Evolutionary conservation across 1,140 invertebrate genomes (phyloP).

Genomic region (Epicauta chinensis): DNA sequence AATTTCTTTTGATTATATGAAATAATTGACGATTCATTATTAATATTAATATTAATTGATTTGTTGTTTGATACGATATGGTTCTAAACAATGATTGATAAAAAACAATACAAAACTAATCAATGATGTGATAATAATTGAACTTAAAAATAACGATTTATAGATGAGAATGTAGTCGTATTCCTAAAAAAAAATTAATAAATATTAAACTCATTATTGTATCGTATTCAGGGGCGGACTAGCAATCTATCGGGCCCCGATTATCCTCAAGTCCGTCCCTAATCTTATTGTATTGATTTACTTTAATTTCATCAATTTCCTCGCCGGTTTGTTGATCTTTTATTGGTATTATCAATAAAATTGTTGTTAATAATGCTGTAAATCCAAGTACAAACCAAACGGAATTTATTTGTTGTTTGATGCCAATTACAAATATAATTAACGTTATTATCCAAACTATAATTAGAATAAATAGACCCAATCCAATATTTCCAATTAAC

Average conservation of each 20-base stretch:
- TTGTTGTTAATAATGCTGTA: slow-evolving; percentile 46
- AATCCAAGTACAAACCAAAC: slow-evolving; percentile 45
- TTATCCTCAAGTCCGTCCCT: too few relatives aligned
- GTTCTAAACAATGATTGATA: slow-evolving; percentile 47
- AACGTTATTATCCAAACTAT: slow-evolving; percentile 49
- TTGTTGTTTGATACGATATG: slow-evolving; percentile 40
- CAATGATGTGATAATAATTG: slow-evolving; percentile 46
- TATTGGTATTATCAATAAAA: slow-evolving; percentile 49
- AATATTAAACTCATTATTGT: too few relatives aligned
- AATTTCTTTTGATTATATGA: slow-evolving; percentile 26
- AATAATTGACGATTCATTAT: neutral
- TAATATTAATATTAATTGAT: slow-evolving; percentile 14
- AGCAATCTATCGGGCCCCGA: too few relatives aligned
- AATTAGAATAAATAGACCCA: slow-evolving; percentile 51
- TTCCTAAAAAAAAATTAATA: slow-evolving; percentile 44
- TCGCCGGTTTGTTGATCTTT: slow-evolving; percentile 38
- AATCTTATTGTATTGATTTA: slow-evolving; percentile 5
- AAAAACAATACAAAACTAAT: slow-evolving; percentile 46
- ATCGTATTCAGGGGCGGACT: too few relatives aligned
- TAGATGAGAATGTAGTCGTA: slow-evolving; percentile 53
- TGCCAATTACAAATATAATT: slow-evolving; percentile 49
- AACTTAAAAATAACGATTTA: slow-evolving; percentile 45
- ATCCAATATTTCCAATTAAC: slow-evolving; percentile 48
- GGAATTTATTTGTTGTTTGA: slow-evolving; percentile 50
- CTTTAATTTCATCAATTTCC: slow-evolving; percentile 34